Conservation (phyloP, 2,113 vertebrate species). For the Andinoacara biseriatus region DNA sequence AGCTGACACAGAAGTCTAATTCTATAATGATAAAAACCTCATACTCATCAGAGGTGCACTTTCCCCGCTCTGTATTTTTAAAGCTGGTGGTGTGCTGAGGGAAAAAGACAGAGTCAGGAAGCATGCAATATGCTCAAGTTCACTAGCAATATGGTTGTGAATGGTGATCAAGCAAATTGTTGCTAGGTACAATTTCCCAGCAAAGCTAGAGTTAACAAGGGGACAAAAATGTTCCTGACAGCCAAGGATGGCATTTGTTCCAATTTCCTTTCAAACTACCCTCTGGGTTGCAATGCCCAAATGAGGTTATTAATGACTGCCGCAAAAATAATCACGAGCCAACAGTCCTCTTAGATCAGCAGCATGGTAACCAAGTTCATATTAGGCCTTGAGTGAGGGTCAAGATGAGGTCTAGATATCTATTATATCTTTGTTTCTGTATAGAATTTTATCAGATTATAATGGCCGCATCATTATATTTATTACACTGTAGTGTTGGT, state of each 20-base stretch:
- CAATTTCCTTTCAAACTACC: constrained; percentile 41
- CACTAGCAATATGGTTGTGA: constrained; percentile 47
- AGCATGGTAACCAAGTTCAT: constrained; percentile 46
- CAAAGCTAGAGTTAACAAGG: constrained; percentile 45
- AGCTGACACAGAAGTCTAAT: constrained; percentile 66
- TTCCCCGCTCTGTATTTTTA: constrained; percentile 45
- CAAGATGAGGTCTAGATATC: not conserved
- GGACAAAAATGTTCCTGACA: constrained; percentile 22
- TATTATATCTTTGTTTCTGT: not conserved
- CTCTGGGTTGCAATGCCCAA: constrained; percentile 34
- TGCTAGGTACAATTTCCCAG: constrained; percentile 31
- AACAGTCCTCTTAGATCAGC: constrained; percentile 43
- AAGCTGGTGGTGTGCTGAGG: not conserved
- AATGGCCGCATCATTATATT: not conserved
- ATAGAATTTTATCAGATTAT: not conserved
- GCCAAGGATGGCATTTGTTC: constrained; percentile 50
- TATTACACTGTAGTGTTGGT: too few relatives aligned
- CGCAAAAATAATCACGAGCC: constrained; percentile 62
- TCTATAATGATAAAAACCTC: constrained; percentile 61
- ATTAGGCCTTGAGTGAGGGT: constrained; percentile 16
- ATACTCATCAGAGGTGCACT: constrained; percentile 56
- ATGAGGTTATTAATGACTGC: constrained; percentile 45
- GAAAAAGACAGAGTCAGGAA: not conserved
- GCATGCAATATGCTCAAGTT: constrained; percentile 28
- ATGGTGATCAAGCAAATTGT: constrained; percentile 43